Base-by-base conservation (phyloP, 1,140 invertebrate species). In the Phenacoccus solenopsis region DNA sequence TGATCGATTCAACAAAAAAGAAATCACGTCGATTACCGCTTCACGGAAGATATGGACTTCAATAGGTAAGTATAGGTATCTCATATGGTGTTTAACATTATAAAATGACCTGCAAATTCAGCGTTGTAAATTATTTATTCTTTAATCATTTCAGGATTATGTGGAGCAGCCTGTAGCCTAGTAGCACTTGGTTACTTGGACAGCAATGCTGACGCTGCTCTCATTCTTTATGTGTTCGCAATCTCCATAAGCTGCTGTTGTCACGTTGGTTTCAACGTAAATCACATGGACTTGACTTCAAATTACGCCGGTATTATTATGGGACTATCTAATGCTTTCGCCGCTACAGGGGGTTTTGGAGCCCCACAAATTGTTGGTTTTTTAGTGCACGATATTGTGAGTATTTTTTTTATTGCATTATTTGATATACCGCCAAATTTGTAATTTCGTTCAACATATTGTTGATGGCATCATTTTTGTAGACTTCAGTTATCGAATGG, bases 331-430 rank as follows among this genome's bases (percentile, higher is more conserved):
- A 72, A 72, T 59, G 28, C 90, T 0, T 81, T 94, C 74, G 91
- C 90, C 0, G 93, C 91, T 0, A 77, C 94, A 70, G 90, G 92
- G 22, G 93, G 92, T n/a, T 92, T 95, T 71, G 78, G 94, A 9
- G 91, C 88, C 78, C 92, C 92, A 0, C 80, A 85, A 4, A 78
- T 94, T 12, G 88, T 90, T 3, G 90, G 91, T 24, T 84, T 84
- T 70, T 86, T 94, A 64, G 89, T 92, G 0, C 81, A 82, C 70
- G 81, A 89, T 73, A 84, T 85, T 78, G 88, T 89, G 79, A 77
- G 68, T 20, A 38, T n/a, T n/a, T 49, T 16, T 16, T 49, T n/a
- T 49, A 49, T 49, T n/a, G 38, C 20, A 9, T n/a, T n/a, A 49
- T 49, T 49, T n/a, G n/a, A n/a, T n/a, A n/a, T n/a, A n/a, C n/a